These are phyloP conservation scores for Steinernema scapterisci DNA, from an alignment of 2,888 invertebrate species.

Conservation along the genomic window DNA sequence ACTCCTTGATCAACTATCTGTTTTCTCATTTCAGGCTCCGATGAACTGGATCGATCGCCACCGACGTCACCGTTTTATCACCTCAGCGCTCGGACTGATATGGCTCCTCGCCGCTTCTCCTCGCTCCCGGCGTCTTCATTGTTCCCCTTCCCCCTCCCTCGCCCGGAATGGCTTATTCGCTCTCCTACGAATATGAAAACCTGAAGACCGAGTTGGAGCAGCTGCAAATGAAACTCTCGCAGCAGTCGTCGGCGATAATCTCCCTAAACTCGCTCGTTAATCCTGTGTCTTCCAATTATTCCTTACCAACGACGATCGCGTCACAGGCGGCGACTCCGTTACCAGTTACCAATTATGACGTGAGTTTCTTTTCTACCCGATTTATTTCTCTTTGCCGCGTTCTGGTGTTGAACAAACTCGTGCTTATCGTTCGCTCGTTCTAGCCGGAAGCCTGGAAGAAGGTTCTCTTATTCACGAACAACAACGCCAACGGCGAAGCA, in stretches of 20 bases:
- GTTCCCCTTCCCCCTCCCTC: no score
- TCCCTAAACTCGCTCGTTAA: neutral
- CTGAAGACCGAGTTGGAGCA: neutral
- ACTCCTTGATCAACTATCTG: no score
- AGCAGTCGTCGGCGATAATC: neutral
- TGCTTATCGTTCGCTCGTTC: neutral
- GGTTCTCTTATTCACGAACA: neutral
- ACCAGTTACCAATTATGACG: no score
- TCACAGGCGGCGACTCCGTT: neutral
- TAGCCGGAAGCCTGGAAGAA: neutral
- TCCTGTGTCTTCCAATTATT: no score
- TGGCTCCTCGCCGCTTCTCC: neutral
- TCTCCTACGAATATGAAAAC: neutral
- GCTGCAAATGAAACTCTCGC: neutral
- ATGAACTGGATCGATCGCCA: neutral
- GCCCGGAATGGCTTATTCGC: no score
- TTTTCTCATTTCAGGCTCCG: no score
- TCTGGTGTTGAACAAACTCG: neutral
- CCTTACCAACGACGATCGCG: neutral
- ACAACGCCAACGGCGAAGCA: neutral
- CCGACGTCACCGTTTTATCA: neutral
- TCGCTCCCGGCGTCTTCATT: no score
- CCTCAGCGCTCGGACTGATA: neutral
- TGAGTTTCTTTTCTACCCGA: no score
- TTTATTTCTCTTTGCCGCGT: no score